These are phyloP conservation scores for Premnoplex brunnescens DNA, from an alignment of 2,797 vertebrate genomes.

Conservation along the genomic window DNA sequence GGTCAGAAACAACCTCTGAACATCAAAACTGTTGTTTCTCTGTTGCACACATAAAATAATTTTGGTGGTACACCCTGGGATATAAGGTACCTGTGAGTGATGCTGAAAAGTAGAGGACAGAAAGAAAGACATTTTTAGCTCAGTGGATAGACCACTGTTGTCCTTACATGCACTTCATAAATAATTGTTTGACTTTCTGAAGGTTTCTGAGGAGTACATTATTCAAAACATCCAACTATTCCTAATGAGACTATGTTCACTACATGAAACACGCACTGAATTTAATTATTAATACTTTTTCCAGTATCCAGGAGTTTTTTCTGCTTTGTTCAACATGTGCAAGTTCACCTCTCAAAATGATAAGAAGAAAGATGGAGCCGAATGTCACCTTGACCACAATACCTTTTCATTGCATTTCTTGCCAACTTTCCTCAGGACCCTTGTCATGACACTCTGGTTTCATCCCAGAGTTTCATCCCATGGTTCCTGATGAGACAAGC, in stretches of 20 bases:
- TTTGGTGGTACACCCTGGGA: not conserved
- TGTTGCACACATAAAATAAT: not conserved
- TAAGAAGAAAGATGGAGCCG: not conserved
- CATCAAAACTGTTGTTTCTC: not conserved
- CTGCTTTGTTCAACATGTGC: not conserved
- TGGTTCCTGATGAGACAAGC: not conserved
- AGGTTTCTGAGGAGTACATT: slow-evolving; percentile 1
- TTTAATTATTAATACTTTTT: slow-evolving; percentile 26
- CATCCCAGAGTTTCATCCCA: not conserved
- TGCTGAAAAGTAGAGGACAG: not conserved
- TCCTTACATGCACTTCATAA: slow-evolving; percentile 21
- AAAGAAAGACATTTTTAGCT: not conserved
- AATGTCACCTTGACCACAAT: not conserved
- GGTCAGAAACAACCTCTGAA: not conserved
- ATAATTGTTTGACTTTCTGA: not conserved
- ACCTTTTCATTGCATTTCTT: not conserved
- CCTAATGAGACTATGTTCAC: slow-evolving; percentile 1
- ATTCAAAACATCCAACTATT: not conserved
- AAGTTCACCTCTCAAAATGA: not conserved
- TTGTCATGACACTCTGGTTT: not conserved
- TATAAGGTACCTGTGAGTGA: not conserved
- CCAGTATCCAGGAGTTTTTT: not conserved
- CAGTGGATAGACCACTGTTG: not conserved
- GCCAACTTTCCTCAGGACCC: not conserved
- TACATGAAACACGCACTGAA: not conserved